Percentiles rank a stretch among this genome's conserved stretches.
Evolutionary conservation across 2,797 vertebrate genomes (phyloP).

Genomic region (Oreochromis mossambicus): DNA sequence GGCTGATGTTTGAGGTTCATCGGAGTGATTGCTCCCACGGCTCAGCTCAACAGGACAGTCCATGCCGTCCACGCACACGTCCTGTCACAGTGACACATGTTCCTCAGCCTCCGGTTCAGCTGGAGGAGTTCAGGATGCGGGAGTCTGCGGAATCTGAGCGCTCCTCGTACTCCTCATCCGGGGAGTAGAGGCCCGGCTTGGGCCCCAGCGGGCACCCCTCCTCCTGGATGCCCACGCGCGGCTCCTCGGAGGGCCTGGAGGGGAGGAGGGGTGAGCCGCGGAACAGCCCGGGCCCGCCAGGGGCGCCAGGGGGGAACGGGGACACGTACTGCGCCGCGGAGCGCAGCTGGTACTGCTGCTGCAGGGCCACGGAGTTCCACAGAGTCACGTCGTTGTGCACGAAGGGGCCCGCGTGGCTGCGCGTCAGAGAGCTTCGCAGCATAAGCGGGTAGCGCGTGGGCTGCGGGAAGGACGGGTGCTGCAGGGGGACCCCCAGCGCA

Average conservation of each 20-base stretch:
- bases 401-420: slow-evolving; percentile 87
- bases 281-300: slow-evolving; percentile 77
- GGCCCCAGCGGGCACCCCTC: slow-evolving; percentile 83
- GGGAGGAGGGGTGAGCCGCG: slow-evolving; percentile 85
- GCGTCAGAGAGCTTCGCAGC: slow-evolving; percentile 90
- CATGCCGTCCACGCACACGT: background rate
- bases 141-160: slow-evolving; percentile 95
- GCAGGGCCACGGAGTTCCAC: slow-evolving; percentile 97
- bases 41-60: slow-evolving; percentile 6
- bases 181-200: slow-evolving; percentile 87
- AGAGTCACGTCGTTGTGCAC: slow-evolving; percentile 91
- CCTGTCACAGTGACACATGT: slow-evolving; percentile 6
- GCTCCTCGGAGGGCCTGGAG: slow-evolving; percentile 82
- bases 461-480: slow-evolving; percentile 89
- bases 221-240: slow-evolving; percentile 84
- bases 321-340: slow-evolving; percentile 88
- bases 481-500: slow-evolving; percentile 84
- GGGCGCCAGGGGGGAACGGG: slow-evolving; percentile 82
- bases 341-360: slow-evolving; percentile 96
- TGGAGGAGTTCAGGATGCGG: slow-evolving; percentile 87
- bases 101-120: rapidly evolving
- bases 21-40: slow-evolving; percentile 10
- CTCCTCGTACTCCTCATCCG: slow-evolving; percentile 94
- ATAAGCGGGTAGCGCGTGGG: slow-evolving; percentile 92
- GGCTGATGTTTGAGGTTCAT: background rate